phyloP scores from a whole-genome alignment of 2,113 vertebrate genomes.

The Anolis sagrei region DNA sequence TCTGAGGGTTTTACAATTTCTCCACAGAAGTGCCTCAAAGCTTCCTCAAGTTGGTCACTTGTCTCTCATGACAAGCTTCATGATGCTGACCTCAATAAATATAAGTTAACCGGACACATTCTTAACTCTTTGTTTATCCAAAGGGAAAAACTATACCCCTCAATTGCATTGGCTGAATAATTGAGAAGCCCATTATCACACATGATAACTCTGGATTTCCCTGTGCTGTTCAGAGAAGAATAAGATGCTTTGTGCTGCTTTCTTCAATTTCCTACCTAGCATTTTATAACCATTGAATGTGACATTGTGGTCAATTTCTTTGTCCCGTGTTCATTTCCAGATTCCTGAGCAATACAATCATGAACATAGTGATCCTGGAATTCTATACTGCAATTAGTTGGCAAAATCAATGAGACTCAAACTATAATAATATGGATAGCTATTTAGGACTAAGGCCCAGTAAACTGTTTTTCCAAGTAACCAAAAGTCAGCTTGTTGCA shows the following conservation, averaged over 20 bases:
- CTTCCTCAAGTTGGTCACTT: too few relatives aligned
- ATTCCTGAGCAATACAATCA: constrained; percentile 10
- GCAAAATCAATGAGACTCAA: background rate
- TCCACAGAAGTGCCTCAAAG: too few relatives aligned
- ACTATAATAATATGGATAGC: background rate
- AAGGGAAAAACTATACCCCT: too few relatives aligned
- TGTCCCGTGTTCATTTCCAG: constrained; percentile 8
- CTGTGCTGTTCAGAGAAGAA: constrained; percentile 58
- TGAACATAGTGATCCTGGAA: background rate
- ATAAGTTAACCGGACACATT: too few relatives aligned
- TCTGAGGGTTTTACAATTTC: too few relatives aligned
- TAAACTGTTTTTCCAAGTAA: too few relatives aligned
- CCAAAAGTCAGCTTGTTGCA: background rate
- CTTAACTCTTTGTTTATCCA: too few relatives aligned
- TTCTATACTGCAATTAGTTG: background rate
- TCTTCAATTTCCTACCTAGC: constrained; percentile 39
- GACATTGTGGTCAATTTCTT: constrained; percentile 35
- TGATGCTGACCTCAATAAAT: too few relatives aligned
- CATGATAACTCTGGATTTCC: constrained; percentile 63
- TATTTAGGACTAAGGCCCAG: background rate
- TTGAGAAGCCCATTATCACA: constrained; percentile 39
- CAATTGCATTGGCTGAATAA: too few relatives aligned
- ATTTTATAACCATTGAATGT: constrained; percentile 48
- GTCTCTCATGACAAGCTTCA: too few relatives aligned
- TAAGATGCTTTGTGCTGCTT: constrained; percentile 42